Conservation (phyloP, 2,888 invertebrate species). For the Lithophane leautieri region DNA sequence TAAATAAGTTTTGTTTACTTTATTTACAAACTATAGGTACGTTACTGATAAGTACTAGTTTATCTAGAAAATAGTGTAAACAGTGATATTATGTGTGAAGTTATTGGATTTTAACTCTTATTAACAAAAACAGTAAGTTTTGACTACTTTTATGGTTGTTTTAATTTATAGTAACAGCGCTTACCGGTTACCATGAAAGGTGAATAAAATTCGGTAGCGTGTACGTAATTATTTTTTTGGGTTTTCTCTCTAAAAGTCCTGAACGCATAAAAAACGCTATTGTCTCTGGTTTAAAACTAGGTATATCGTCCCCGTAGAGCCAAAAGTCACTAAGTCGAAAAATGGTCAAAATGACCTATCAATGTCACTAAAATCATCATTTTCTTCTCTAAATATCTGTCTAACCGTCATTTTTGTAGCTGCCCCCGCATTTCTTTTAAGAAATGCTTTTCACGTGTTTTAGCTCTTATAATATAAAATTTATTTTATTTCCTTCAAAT, state of each 20-base stretch:
- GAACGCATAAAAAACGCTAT: neutral
- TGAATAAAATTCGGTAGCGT: conserved; percentile 19
- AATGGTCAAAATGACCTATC: too few relatives aligned
- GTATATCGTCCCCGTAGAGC: too few relatives aligned
- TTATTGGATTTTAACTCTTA: conserved; percentile 52
- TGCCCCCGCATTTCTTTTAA: too few relatives aligned
- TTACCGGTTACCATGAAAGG: neutral
- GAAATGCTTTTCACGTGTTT: too few relatives aligned
- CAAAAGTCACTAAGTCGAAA: too few relatives aligned
- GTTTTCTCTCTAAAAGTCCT: neutral
- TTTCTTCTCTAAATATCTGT: too few relatives aligned
- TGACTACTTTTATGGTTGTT: neutral
- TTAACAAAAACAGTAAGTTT: conserved; percentile 35
- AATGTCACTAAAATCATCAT: too few relatives aligned
- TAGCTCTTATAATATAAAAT: too few relatives aligned
- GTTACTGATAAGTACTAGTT: conserved; percentile 2
- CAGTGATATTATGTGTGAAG: conserved; percentile 48
- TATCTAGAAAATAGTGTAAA: conserved; percentile 31
- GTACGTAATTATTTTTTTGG: neutral
- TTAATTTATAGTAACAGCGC: neutral
- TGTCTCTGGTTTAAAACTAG: neutral
- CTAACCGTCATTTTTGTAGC: too few relatives aligned
- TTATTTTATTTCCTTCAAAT: too few relatives aligned
- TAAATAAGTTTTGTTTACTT: conserved; percentile 46
- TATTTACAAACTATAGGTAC: conserved; percentile 14